Conservation (phyloP, 2,113 vertebrate genomes). For the Pseudorectes ferrugineus region DNA sequence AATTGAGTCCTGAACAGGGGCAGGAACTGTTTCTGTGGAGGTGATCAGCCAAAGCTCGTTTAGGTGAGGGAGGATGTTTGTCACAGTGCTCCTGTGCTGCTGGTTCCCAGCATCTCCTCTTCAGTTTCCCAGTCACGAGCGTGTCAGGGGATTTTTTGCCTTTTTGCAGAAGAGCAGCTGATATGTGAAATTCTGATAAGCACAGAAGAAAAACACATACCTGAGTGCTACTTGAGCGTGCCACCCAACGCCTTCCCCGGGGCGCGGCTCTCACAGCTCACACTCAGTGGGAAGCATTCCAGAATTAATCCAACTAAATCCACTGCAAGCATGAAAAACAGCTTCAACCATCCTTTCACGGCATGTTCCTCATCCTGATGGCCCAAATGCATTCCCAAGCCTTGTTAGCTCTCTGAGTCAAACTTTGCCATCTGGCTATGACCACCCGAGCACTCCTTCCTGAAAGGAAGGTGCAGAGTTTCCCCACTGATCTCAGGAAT, state of each 20-base stretch:
- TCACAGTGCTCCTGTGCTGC: background rate
- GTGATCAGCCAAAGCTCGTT: background rate
- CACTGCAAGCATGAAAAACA: background rate
- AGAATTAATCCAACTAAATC: background rate
- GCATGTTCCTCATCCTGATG: background rate
- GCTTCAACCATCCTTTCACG: background rate
- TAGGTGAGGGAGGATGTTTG: background rate
- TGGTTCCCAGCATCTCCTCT: background rate
- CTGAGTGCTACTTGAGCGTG: background rate
- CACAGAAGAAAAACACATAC: slow-evolving; percentile 11
- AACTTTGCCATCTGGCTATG: background rate
- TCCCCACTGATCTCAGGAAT: background rate
- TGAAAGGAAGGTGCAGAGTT: background rate
- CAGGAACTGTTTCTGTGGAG: background rate
- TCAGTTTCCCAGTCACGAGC: background rate
- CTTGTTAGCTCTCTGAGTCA: background rate
- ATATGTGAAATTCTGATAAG: slow-evolving; percentile 16
- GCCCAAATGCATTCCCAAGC: background rate
- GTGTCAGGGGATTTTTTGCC: background rate
- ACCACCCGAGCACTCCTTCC: background rate
- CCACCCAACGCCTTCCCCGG: background rate
- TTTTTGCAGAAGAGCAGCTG: background rate
- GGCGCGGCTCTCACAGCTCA: background rate
- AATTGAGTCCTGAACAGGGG: background rate
- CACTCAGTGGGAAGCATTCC: background rate